Evolutionary conservation across 2,888 invertebrate species (phyloP).

Genomic region (Pandemis corylana): DNA sequence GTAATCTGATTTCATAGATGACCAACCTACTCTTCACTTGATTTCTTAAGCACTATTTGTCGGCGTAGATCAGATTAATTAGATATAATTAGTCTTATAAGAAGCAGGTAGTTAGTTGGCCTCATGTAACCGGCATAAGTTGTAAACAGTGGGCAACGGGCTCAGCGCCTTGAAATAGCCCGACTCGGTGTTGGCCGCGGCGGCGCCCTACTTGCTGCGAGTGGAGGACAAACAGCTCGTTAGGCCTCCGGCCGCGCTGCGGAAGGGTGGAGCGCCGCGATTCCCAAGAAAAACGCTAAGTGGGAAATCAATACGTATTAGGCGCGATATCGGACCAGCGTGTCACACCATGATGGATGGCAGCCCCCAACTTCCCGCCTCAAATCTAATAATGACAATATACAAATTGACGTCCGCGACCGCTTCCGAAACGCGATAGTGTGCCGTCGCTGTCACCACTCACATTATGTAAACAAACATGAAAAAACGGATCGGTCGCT

Average conservation of each 20-base stretch:
- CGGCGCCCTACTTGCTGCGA: constrained; percentile 68
- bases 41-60: too few species aligned
- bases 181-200: constrained; percentile 50
- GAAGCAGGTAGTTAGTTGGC: constrained; percentile 4
- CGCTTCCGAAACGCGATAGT: constrained; percentile 81
- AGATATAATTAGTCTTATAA: background rate
- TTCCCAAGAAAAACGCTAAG: constrained; percentile 84
- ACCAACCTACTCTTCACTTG: background rate
- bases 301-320: constrained; percentile 85
- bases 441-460: constrained; percentile 71
- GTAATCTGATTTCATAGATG: background rate
- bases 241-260: constrained; percentile 70
- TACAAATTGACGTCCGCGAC: constrained; percentile 83
- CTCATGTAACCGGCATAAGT: constrained; percentile 4
- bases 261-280: constrained; percentile 82
- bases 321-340: constrained; percentile 82
- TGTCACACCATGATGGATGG: constrained; percentile 84
- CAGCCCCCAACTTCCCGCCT: constrained; percentile 79
- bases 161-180: constrained; percentile 23
- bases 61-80: background rate
- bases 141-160: constrained; percentile 24
- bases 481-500: constrained; percentile 72
- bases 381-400: constrained; percentile 84
- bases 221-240: constrained; percentile 84
- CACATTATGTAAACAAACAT: constrained; percentile 82